A percentile compares a stretch with the other conserved stretches of the same genome.
Conservation (phyloP, 2,888 invertebrate genomes). For the Saturnia pavonia region DNA sequence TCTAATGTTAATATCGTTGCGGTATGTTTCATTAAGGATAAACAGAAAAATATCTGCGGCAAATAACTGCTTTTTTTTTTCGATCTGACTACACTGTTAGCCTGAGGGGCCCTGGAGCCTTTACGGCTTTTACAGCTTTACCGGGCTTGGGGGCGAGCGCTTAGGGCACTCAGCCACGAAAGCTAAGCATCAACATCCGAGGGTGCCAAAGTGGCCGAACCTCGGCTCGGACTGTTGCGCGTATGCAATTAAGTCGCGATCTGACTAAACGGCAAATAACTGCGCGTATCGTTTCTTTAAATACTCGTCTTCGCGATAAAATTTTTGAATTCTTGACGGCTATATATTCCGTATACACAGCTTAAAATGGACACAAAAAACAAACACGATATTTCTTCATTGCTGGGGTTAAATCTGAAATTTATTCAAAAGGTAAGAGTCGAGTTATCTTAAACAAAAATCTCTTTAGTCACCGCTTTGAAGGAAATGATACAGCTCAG, state of each 20-base stretch:
- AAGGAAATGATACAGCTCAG: constrained; percentile 34
- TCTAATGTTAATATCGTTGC: background rate
- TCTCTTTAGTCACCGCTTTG: constrained; percentile 30
- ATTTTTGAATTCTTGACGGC: background rate
- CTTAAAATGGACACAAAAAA: constrained; percentile 6
- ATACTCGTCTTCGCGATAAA: background rate
- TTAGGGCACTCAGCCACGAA: too few species aligned
- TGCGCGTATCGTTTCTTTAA: background rate
- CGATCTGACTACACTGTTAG: too few species aligned
- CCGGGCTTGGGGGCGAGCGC: too few species aligned
- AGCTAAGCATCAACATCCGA: too few species aligned
- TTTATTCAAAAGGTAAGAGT: constrained; percentile 30
- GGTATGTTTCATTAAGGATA: background rate
- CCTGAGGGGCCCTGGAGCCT: too few species aligned
- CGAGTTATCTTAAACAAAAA: constrained; percentile 35
- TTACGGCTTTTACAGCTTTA: too few species aligned
- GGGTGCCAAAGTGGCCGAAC: too few species aligned
- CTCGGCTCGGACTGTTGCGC: too few species aligned
- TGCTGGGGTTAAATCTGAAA: constrained; percentile 23
- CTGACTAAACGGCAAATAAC: too few species aligned
- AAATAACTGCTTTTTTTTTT: too few species aligned
- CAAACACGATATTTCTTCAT: constrained; percentile 9
- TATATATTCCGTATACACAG: background rate
- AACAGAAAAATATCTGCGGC: background rate
- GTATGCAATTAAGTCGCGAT: too few species aligned